Base-by-base conservation (phyloP, 2,113 vertebrate genomes). In the Oryzias celebensis region DNA sequence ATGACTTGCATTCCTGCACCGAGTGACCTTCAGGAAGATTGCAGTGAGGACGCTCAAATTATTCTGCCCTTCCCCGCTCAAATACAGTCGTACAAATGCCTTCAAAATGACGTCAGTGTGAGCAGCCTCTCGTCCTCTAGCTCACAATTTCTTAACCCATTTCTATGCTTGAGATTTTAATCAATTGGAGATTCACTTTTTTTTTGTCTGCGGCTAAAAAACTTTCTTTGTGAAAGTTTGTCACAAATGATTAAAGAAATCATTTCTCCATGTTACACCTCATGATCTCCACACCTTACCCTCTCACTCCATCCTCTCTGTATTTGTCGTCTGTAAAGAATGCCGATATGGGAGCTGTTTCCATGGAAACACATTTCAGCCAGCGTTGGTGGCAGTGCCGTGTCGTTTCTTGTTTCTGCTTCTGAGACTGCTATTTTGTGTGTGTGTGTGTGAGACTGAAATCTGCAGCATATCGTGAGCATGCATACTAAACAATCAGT, bases 331-430 rank as follows among this genome's bases (percentile, higher is more conserved):
- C 68, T 71, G 62, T 79, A 68, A 78, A 68, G 55, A 76, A 72
- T 52, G 63, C 63, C n/a, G 54, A 61, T 78, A 64, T 63, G 71
- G 77, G 73, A 79, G 60, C 51, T 1, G 87, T 91, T 90, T 68
- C 87, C 87, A 88, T 88, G 78, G 89, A 63, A 85, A 92, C 85
- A 3, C 63, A 68, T 78, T 80, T 82, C 74, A 85, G 78, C 66
- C 67, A 23, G 75, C 63, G 20, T 53, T 68, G 0, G 52, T 65
- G 65, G 79, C 60, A 3, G 58, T 14, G 64, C 66, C 24, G 66
- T 24, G 62, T 67, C 44, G 62, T 71, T 71, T 65, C 75, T 81
- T 52, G 48, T 73, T 47, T 84, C 69, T 63, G 68, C 62, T 67
- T 47, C 52, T 70, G 57, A 50, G 73, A 46, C 79, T 70, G 71